Evolutionary conservation across 2,888 invertebrate species (phyloP).

Genomic region (Nasonovia ribisnigri): DNA sequence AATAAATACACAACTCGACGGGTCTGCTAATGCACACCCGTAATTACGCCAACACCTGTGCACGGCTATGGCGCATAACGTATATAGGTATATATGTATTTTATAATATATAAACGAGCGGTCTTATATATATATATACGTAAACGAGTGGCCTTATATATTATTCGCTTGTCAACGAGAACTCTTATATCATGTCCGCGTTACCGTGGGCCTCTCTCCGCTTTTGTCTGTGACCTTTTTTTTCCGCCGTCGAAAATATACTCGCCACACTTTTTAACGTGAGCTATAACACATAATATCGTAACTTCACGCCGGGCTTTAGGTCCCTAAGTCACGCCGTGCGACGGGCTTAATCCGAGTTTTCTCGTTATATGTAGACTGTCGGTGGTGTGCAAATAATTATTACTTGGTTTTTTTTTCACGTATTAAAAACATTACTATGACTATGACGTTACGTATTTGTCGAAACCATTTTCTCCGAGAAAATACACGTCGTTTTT

Average conservation of each 20-base stretch:
- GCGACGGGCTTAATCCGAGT: background rate
- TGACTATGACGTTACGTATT: background rate
- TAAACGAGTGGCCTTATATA: background rate
- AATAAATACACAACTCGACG: background rate
- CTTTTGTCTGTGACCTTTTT: conserved; percentile 6
- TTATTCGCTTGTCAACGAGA: background rate
- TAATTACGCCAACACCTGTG: background rate
- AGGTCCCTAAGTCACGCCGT: background rate
- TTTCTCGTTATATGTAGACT: background rate
- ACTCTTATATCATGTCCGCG: background rate
- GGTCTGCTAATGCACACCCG: background rate
- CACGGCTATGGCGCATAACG: too few relatives aligned
- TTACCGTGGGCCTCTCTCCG: background rate
- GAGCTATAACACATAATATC: background rate
- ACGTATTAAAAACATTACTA: background rate
- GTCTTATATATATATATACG: background rate
- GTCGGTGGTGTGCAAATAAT: background rate
- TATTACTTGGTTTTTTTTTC: background rate
- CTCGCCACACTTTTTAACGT: background rate
- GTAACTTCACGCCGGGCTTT: background rate
- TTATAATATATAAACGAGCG: background rate
- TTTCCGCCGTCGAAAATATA: background rate
- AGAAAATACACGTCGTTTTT: background rate
- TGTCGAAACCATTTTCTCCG: background rate
- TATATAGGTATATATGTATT: background rate